These are phyloP conservation scores for Montipora sp. DNA, from an alignment of 64 coral and sea anemone genomes.

Conservation along the genomic window DNA sequence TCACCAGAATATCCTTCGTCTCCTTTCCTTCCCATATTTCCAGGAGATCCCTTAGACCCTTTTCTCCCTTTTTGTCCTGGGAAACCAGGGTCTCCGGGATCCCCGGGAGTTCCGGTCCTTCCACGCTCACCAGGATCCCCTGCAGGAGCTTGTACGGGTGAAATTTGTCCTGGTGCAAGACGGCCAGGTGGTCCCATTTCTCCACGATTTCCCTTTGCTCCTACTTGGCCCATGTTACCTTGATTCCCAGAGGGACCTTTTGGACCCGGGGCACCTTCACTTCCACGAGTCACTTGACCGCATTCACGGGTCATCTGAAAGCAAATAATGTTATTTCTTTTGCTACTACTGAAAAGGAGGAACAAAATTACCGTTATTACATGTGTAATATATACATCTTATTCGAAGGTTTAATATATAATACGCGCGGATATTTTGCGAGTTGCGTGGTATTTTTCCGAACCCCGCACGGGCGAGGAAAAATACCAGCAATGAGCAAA, in stretches of 20 bases:
- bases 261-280: slow-evolving; percentile 56
- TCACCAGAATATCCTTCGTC: slow-evolving; percentile 30
- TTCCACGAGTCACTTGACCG: slow-evolving; percentile 45
- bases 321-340: no score
- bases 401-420: no score
- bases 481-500: no score
- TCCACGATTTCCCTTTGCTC: slow-evolving; percentile 46
- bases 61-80: slow-evolving; percentile 9
- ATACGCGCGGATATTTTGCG: no score
- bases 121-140: slow-evolving; percentile 44
- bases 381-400: no score
- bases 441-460: no score
- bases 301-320: slow-evolving; percentile 59
- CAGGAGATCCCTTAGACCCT: slow-evolving; percentile 43
- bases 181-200: slow-evolving; percentile 66
- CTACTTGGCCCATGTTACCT: slow-evolving; percentile 49
- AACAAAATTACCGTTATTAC: no score
- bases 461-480: no score
- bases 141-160: not conserved
- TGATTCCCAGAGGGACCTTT: slow-evolving; percentile 40
- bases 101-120: slow-evolving; percentile 45
- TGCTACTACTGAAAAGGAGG: no score
- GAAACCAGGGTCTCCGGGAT: slow-evolving; percentile 53
- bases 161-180: slow-evolving; percentile 10
- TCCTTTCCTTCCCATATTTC: slow-evolving; percentile 58